Base-by-base conservation (phyloP, 2,888 invertebrate genomes). In the Lithophane leautieri region DNA sequence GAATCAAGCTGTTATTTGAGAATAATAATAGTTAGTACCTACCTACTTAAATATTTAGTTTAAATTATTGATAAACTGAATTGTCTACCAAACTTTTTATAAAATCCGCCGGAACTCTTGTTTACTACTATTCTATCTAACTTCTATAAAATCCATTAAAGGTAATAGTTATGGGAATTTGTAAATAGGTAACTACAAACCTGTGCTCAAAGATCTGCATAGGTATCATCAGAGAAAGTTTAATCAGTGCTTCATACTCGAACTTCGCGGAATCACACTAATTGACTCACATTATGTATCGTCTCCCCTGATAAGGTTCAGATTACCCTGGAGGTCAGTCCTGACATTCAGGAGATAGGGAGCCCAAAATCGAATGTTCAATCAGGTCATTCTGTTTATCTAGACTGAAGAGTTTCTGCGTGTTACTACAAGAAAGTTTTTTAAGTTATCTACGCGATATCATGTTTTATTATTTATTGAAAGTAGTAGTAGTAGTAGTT, bases 301-400 rank as follows among this genome's bases (percentile, higher is more conserved):
- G 70, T 62, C 66, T 76, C n/a, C 52, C 2, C 52, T 19, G 58
- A 76, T 70, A 70, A 66, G 19, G 19, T 22, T n/a, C 14, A 70
- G 52, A 34, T 67, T 8, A 19, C 22, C 4, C 60, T 7, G 25
- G 44, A 25, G 61, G 80, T 61, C 65, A 61, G n/a, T n/a, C 1
- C 28, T 42, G 40, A 56, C 70, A 22, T 19, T 19, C 14, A 9
- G 1, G 11, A 50, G 42, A 76, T 56, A 58, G 44, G 1, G 19
- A 22, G 25, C 25, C 40, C 2, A 56, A 54, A 76, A 50, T 60
- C 11, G 14, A 16, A 28, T 60, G 63, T 68, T 44, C 8, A 14
- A 2, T 66, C 56, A 52, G 14, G 40, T 63, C 28, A 58, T 58
- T 28, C 2, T 25, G 12, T 25, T 42, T 65, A 63, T 34, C 19